phyloP scores from a whole-genome alignment of 2,888 invertebrate genomes.

The Galerucella calmariensis region DNA sequence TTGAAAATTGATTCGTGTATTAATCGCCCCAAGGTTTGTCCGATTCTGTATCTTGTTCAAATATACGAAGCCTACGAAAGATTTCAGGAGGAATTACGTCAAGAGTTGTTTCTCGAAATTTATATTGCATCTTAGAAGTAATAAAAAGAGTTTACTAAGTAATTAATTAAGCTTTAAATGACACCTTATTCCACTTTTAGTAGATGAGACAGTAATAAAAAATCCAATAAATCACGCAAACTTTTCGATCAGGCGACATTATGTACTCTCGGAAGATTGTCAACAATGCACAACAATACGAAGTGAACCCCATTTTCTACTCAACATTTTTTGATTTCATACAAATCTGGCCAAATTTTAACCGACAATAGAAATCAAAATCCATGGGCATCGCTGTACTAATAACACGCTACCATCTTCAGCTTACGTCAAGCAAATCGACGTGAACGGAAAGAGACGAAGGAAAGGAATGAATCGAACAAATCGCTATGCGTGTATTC shows the following conservation, averaged over 20 bases:
- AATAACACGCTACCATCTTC: no score
- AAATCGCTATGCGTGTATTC: no score
- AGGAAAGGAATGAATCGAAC: no score
- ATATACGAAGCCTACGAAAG: not conserved
- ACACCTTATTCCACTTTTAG: not conserved
- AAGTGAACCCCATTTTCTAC: not conserved
- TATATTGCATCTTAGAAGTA: conserved; percentile 1
- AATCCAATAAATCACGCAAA: not conserved
- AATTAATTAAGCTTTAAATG: conserved; percentile 2
- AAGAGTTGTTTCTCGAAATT: not conserved
- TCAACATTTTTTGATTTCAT: not conserved
- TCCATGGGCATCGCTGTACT: no score
- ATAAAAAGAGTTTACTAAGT: not conserved
- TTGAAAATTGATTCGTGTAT: conserved; percentile 1
- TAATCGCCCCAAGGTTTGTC: not conserved
- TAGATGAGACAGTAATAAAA: not conserved
- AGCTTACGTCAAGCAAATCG: no score
- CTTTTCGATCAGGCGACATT: not conserved
- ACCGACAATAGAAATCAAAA: no score
- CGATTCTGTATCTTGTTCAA: not conserved
- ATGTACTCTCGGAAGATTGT: not conserved
- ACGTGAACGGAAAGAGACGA: no score
- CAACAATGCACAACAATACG: not conserved
- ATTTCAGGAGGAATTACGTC: not conserved
- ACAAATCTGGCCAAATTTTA: not conserved